Conservation (phyloP, 2,113 vertebrate genomes). For the Glareola pratincola region DNA sequence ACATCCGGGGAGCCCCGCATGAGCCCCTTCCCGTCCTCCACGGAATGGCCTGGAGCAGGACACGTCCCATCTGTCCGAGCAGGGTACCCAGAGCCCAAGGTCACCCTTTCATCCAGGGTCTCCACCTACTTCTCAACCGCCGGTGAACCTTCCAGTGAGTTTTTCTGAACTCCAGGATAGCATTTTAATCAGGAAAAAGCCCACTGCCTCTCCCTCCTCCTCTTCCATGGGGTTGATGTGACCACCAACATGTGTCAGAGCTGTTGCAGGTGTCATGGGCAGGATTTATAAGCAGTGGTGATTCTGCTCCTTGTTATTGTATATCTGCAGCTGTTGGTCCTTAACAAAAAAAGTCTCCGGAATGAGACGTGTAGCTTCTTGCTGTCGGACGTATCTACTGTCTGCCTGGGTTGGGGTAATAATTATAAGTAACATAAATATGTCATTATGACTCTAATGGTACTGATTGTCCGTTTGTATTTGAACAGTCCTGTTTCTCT, state of each 20-base stretch:
- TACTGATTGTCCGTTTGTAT: neutral
- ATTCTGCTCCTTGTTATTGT: neutral
- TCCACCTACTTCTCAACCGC: neutral
- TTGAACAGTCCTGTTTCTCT: neutral
- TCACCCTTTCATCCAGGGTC: neutral
- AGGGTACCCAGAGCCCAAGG: neutral
- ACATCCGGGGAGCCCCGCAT: neutral
- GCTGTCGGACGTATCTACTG: neutral
- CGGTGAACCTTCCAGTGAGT: constrained; percentile 40
- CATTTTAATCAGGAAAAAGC: neutral
- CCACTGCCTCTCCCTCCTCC: neutral
- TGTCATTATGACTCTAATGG: neutral
- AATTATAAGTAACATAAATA: neutral
- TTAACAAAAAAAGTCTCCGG: neutral
- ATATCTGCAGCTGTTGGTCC: neutral
- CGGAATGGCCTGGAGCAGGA: neutral
- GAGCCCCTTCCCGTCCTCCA: neutral
- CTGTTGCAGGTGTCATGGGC: neutral
- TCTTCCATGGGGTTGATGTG: neutral
- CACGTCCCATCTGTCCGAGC: neutral
- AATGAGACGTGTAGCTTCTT: neutral
- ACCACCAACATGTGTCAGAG: neutral
- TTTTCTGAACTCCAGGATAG: neutral
- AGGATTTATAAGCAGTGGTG: neutral
- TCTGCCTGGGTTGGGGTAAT: neutral